Percentiles rank a stretch among this genome's conserved stretches.
Evolutionary conservation across 2,113 vertebrate species (phyloP).

Genomic region (Calonectris borealis): DNA sequence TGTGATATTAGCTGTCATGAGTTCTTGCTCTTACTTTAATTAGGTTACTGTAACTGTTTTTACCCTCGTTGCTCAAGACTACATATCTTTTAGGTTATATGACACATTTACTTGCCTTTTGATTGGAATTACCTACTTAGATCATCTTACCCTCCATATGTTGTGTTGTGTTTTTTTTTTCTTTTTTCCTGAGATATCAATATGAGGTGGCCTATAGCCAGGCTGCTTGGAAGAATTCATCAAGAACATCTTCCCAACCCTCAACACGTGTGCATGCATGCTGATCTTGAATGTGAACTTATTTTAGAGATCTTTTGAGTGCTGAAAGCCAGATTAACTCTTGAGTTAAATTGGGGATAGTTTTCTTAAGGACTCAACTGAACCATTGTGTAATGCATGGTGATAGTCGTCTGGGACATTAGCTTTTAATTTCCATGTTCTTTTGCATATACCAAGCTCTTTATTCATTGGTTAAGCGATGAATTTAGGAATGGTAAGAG

Average conservation of each 20-base stretch:
- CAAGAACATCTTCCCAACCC: background rate
- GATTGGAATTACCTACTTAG: background rate
- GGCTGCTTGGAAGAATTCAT: background rate
- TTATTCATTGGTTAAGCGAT: background rate
- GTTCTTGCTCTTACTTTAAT: background rate
- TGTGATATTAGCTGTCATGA: background rate
- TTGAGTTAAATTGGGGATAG: background rate
- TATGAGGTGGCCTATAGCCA: background rate
- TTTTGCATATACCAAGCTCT: background rate
- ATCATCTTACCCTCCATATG: background rate
- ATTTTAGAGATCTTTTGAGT: background rate
- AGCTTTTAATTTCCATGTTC: background rate
- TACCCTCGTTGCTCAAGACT: background rate
- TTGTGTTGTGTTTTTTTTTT: background rate
- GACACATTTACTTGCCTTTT: background rate
- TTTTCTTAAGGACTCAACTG: background rate
- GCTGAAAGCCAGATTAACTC: background rate
- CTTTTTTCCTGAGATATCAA: fast-evolving
- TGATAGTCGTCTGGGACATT: background rate
- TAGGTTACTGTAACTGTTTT: background rate
- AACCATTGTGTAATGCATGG: background rate
- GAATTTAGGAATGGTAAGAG: background rate
- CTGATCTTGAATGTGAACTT: background rate
- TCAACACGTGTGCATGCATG: fast-evolving
- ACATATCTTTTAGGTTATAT: background rate